A percentile compares a stretch with the other conserved stretches of the same genome.
These are phyloP conservation scores for Meandrina meandrites DNA, from an alignment of 92 coral and sea anemone genomes.

Conservation along the genomic window DNA sequence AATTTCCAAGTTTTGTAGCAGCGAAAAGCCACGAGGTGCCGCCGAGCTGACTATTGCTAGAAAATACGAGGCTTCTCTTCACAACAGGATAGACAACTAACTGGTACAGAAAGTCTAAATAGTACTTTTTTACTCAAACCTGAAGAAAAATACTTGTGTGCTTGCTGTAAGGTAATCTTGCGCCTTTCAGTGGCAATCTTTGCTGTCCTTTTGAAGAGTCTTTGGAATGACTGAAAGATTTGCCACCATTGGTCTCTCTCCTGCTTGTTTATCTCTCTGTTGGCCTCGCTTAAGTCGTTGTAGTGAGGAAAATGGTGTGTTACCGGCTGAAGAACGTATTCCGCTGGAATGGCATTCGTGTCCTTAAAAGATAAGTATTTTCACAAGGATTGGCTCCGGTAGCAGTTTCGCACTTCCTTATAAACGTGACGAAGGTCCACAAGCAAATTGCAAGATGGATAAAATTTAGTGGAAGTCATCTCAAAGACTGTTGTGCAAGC, in stretches of 20 bases:
- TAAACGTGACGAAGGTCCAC: no score
- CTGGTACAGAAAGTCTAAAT: background rate
- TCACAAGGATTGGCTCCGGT: no score
- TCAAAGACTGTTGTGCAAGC: no score
- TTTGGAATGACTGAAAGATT: conserved; percentile 66
- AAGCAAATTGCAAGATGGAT: no score
- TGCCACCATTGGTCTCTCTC: conserved; percentile 81
- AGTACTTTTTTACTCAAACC: conserved; percentile 40
- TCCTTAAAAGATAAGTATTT: conserved; percentile 43
- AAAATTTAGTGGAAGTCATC: no score
- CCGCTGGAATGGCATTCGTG: conserved; percentile 73
- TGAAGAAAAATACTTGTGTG: conserved; percentile 78
- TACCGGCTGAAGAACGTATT: conserved; percentile 87
- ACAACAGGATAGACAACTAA: background rate
- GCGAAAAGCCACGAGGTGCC: no score
- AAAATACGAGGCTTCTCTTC: no score
- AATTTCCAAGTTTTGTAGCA: no score
- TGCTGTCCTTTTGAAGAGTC: conserved; percentile 64
- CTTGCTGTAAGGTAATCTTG: conserved; percentile 52
- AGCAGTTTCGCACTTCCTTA: no score
- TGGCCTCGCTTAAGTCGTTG: conserved; percentile 72
- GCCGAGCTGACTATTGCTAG: no score
- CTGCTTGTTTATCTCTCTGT: conserved; percentile 46
- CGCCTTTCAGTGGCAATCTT: conserved; percentile 62
- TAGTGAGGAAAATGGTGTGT: conserved; percentile 64